Percentiles rank a stretch among this genome's conserved stretches.
Evolutionary conservation across 2,888 invertebrate genomes (phyloP).

Genomic region (Callimorpha dominula): DNA sequence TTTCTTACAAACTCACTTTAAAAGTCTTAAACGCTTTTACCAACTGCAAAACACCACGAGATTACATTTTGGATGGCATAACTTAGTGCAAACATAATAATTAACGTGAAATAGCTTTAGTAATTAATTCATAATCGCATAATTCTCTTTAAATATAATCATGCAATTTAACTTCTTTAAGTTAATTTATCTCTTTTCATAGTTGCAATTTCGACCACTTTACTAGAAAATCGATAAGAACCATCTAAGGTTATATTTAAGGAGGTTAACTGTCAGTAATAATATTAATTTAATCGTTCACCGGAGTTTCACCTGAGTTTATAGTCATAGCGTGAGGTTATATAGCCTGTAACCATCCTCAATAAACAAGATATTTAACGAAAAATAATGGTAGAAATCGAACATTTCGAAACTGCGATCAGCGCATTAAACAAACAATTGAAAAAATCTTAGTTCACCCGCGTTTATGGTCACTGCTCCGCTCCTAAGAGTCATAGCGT

Average conservation of each 20-base stretch:
- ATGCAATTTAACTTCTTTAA: background rate
- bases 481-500: no score
- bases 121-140: background rate
- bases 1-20: no score
- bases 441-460: no score
- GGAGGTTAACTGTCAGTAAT: background rate
- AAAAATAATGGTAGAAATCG: background rate
- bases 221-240: background rate
- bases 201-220: background rate
- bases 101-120: background rate
- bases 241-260: no score
- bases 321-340: background rate
- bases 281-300: background rate
- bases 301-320: no score
- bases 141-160: background rate
- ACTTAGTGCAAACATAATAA: background rate
- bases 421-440: background rate
- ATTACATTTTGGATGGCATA: background rate
- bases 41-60: background rate
- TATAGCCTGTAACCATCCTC: background rate
- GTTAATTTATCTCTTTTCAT: background rate
- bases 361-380: background rate
- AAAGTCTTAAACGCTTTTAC: background rate
- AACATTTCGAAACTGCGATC: background rate
- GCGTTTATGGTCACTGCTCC: no score